These are phyloP conservation scores for Osmerus eperlanus DNA, from an alignment of 2,113 vertebrate species.

Conservation along the genomic window DNA sequence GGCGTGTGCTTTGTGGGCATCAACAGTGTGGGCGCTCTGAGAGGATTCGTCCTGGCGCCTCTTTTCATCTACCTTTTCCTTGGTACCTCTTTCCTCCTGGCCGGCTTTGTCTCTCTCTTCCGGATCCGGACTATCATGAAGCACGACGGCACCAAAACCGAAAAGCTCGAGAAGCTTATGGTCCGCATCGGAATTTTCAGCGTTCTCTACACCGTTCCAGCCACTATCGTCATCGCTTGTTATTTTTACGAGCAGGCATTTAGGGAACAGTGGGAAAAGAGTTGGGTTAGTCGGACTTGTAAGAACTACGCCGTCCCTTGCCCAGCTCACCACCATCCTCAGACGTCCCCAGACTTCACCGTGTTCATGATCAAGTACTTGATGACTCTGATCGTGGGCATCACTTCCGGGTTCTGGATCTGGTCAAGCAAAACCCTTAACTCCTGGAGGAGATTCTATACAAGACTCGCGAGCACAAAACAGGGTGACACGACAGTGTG, in stretches of 20 bases:
- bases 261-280: conserved; percentile 6
- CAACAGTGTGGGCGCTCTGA: neutral
- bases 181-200: conserved; percentile 2
- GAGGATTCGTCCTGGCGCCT: neutral
- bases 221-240: neutral
- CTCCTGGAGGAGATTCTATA: conserved; percentile 1
- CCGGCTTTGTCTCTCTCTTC: conserved; percentile 1
- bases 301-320: neutral
- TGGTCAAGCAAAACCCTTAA: neutral
- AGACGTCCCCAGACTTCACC: conserved; percentile 2
- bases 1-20: conserved; percentile 1
- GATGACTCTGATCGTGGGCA: neutral
- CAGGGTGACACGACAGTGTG: neutral
- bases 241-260: conserved; percentile 5
- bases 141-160: neutral
- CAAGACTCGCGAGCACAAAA: neutral
- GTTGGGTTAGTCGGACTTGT: conserved; percentile 3
- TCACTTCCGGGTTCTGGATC: conserved; percentile 8
- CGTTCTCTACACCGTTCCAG: neutral
- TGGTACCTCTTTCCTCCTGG: neutral
- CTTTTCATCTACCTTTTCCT: conserved; percentile 6
- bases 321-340: neutral
- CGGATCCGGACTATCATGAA: conserved; percentile 1
- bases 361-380: conserved; percentile 8
- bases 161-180: conserved; percentile 3